phyloP scores from a whole-genome alignment of 2,888 invertebrate species.

The Macrosoma leucophasiata region DNA sequence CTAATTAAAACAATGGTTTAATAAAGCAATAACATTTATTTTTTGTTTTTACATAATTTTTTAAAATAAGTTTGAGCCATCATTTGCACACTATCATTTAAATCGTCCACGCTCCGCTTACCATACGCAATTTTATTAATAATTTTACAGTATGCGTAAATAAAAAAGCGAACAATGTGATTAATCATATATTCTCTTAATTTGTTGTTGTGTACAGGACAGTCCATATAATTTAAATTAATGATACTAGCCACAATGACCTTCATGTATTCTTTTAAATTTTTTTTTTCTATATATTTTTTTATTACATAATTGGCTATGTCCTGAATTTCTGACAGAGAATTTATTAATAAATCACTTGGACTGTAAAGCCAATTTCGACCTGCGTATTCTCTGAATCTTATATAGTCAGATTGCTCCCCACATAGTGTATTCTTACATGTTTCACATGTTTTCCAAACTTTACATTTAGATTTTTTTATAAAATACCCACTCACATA shows the following conservation, averaged over 20 bases:
- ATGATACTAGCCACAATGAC: neutral
- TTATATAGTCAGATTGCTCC: neutral
- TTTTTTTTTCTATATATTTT: neutral
- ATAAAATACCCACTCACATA: slow-evolving; percentile 6
- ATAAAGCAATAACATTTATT: too few species aligned
- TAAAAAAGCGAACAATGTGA: neutral
- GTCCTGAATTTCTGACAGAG: neutral
- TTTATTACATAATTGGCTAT: neutral
- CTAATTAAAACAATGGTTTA: too few species aligned
- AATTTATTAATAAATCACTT: neutral
- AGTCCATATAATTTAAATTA: neutral
- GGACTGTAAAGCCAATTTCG: slow-evolving; percentile 3
- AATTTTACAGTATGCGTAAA: neutral
- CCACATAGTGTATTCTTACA: neutral
- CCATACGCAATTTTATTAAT: neutral
- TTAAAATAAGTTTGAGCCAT: neutral
- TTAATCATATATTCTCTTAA: neutral
- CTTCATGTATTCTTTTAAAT: neutral
- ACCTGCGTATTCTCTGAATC: slow-evolving; percentile 3
- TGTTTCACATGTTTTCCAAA: neutral
- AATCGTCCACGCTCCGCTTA: neutral
- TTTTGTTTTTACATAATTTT: neutral
- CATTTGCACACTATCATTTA: neutral
- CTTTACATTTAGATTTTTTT: neutral
- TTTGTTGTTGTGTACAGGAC: neutral